A percentile compares a stretch with the other conserved stretches of the same genome.
Conservation (phyloP, 2,113 vertebrate species). For the Hippocampus zosterae region DNA sequence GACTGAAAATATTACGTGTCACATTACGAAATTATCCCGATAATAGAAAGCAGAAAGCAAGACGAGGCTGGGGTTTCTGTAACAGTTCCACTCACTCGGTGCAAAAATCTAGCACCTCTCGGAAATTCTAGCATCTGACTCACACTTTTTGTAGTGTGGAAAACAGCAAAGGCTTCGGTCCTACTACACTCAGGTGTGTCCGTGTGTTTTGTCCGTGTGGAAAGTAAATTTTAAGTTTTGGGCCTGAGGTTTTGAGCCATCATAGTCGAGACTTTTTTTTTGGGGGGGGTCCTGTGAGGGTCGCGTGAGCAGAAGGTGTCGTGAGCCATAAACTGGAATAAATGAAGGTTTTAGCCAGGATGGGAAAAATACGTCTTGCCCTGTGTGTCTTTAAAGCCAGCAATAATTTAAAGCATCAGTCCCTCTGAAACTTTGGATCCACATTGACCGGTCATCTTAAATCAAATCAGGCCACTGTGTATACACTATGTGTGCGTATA, state of each 20-base stretch:
- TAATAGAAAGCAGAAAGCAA: constrained; percentile 52
- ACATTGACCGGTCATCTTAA: constrained; percentile 72
- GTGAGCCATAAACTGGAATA: constrained; percentile 17
- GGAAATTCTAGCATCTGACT: constrained; percentile 70
- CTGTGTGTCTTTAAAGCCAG: constrained; percentile 58
- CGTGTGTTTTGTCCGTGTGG: constrained; percentile 10
- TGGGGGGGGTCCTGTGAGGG: neutral
- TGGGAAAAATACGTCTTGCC: constrained; percentile 46
- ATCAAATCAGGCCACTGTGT: constrained; percentile 66
- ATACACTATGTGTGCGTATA: constrained; percentile 19
- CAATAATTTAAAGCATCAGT: constrained; percentile 68
- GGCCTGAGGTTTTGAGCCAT: neutral
- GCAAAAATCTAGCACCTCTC: constrained; percentile 59
- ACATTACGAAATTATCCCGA: no score
- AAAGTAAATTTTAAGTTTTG: neutral
- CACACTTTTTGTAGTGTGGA: constrained; percentile 65
- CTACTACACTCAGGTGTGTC: constrained; percentile 60
- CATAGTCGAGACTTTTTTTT: neutral
- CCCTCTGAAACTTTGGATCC: constrained; percentile 64
- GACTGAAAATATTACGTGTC: no score
- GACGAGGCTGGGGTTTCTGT: constrained; percentile 47
- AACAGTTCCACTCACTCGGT: constrained; percentile 19
- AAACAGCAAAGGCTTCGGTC: constrained; percentile 71
- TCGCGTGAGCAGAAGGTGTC: constrained; percentile 9
- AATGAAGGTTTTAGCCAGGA: constrained; percentile 37